phyloP scores from a whole-genome alignment of 2,113 vertebrate genomes.

The Microcebus griseorufus region DNA sequence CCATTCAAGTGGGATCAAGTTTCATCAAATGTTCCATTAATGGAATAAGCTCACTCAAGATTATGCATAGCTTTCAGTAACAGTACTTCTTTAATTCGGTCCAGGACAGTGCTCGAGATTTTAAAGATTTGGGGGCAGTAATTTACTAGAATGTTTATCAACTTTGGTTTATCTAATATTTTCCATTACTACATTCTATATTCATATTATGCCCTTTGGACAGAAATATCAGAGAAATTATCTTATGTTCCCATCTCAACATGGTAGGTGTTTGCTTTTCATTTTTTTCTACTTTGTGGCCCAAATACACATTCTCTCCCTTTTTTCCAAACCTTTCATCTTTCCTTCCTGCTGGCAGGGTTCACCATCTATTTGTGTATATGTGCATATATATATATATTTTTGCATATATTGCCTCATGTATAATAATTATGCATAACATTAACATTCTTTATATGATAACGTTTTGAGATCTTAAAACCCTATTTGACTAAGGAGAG shows the following conservation, averaged over 20 bases:
- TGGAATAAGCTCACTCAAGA: neutral
- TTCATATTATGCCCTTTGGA: neutral
- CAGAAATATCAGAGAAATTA: neutral
- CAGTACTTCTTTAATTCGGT: neutral
- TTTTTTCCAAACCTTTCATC: neutral
- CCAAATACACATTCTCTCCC: neutral
- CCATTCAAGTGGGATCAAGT: neutral
- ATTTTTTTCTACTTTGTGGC: neutral
- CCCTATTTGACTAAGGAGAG: neutral
- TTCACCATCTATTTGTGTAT: neutral
- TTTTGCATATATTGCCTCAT: neutral
- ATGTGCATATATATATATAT: neutral
- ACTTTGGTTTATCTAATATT: neutral
- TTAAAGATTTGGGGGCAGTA: neutral
- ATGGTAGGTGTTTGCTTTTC: neutral
- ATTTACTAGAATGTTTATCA: neutral
- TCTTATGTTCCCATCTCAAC: neutral
- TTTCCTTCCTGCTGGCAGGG: neutral
- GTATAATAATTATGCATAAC: neutral
- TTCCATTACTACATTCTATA: neutral
- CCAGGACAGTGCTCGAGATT: neutral
- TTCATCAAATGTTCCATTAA: neutral
- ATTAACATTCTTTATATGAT: neutral
- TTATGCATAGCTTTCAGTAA: neutral
- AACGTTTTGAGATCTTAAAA: neutral